A percentile compares a stretch with the other conserved stretches of the same genome.
These are phyloP conservation scores for Diuraphis noxia DNA, from an alignment of 1,140 invertebrate species.

Conservation along the genomic window DNA sequence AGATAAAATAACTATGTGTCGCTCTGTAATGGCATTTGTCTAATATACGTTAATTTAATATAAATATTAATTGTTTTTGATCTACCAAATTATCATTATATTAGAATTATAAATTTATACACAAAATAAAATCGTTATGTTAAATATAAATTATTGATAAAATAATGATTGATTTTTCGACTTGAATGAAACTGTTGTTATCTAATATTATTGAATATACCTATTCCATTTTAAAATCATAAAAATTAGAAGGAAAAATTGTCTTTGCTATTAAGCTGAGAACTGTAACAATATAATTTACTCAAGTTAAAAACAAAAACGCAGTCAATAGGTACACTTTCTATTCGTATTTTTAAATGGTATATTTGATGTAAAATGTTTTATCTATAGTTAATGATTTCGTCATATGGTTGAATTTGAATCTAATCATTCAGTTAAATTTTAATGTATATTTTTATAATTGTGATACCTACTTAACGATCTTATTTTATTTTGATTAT, in stretches of 20 bases:
- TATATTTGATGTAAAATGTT: background rate
- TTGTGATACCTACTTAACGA: background rate
- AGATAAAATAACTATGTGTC: constrained; percentile 29
- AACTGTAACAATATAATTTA: background rate
- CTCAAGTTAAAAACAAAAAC: background rate
- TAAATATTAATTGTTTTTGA: background rate
- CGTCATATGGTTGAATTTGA: background rate
- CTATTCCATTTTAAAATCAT: background rate
- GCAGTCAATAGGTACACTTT: background rate
- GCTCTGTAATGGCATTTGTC: background rate
- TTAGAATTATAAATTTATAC: background rate
- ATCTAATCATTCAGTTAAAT: background rate
- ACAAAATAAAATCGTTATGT: background rate
- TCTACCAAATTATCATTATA: background rate
- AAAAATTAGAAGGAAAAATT: too few relatives aligned
- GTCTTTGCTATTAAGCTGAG: background rate
- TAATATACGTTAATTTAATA: background rate
- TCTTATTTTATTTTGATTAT: background rate
- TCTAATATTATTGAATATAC: background rate
- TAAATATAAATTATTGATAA: background rate
- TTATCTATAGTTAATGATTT: constrained; percentile 3
- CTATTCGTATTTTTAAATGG: background rate
- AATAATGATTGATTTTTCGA: background rate
- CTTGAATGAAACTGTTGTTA: background rate
- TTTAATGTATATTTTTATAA: background rate